Base-by-base conservation (phyloP, 53 echinoderm and acorn worm genomes). In the Holothuria leucospilota region DNA sequence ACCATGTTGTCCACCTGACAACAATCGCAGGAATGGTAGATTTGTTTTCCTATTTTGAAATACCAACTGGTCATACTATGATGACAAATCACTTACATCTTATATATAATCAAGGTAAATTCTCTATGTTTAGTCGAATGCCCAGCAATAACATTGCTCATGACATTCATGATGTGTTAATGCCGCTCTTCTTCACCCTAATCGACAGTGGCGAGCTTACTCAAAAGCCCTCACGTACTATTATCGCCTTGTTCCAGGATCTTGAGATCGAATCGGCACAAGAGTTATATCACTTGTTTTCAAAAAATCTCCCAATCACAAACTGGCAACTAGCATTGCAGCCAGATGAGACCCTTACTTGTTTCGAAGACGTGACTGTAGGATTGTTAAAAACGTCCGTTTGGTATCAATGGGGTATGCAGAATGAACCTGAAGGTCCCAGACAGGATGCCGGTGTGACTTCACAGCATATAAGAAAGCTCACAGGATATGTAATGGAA, bases 291-390 rank as follows among this genome's bases (percentile, higher is more conserved):
- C 3, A 42, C 2, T 12, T 56, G 13, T 49, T 77, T 13, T 49
- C 77, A 8, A 21, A 52, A 26, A 24, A 77, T 5, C 23, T 20
- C 9, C 77, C 77, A n/a, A 77, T 77, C 23, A 26, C 42, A 13
- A 23, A 77, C 12, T 21, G 21, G 12, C 25, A 77, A 26, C 15
- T 77, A 15, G 8, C 41, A 24, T 21, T 49, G 3, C 23, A 40
- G 23, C 51, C 56, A 15, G 9, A 41, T 4, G 51, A 77, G 7
- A 24, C 77, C n/a, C 40, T 77, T 0, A 42, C 42, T 6, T 77
- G 77, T 51, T 77, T 77, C 56, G 77, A 77, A 28, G 56, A 77
- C 28, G 20, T 77, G 11, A 77, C 77, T 10, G 23, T 77, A 23
- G 77, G 77, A 14, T 77, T 77, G 77, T 20, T 51, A 9, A 53